Percentiles rank a stretch among this genome's conserved stretches.
Conservation (phyloP, 1,140 invertebrate genomes). For the Drosophila saltans region DNA sequence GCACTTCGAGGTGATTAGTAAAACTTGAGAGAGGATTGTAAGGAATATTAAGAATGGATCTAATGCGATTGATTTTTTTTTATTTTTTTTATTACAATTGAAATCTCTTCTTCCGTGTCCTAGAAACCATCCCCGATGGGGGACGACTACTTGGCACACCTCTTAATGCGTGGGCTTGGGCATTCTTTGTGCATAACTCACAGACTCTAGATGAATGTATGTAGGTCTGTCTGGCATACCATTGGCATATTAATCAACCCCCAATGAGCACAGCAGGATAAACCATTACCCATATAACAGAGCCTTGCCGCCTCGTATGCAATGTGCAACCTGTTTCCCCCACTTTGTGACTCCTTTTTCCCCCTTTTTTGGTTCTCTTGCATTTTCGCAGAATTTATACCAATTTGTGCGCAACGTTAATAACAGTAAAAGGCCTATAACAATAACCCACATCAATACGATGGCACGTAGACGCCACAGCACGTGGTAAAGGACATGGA, state of each 20-base stretch:
- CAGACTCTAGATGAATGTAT: background rate
- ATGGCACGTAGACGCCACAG: conserved; percentile 65
- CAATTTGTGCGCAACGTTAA: conserved; percentile 76
- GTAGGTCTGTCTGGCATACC: conserved; percentile 38
- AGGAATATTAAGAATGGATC: background rate
- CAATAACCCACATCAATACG: conserved; percentile 79
- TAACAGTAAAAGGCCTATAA: conserved; percentile 74
- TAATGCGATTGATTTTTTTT: background rate
- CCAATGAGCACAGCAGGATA: conserved; percentile 16
- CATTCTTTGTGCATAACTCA: conserved; percentile 34
- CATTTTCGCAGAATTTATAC: conserved; percentile 76
- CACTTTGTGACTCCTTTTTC: background rate
- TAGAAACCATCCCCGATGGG: conserved; percentile 27
- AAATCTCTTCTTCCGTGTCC: background rate
- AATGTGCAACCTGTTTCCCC: conserved; percentile 44
- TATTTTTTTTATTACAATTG: conserved; percentile 6
- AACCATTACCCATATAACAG: conserved; percentile 41
- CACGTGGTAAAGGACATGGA: conserved; percentile 66
- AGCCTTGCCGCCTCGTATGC: conserved; percentile 15
- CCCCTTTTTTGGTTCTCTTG: conserved; percentile 22
- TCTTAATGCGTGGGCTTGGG: background rate
- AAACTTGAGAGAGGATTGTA: background rate
- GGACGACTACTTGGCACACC: conserved; percentile 33
- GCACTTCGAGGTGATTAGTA: background rate
- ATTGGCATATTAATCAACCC: conserved; percentile 38